Conservation (phyloP, 2,797 vertebrate genomes). For the Lacerta bilineata region DNA sequence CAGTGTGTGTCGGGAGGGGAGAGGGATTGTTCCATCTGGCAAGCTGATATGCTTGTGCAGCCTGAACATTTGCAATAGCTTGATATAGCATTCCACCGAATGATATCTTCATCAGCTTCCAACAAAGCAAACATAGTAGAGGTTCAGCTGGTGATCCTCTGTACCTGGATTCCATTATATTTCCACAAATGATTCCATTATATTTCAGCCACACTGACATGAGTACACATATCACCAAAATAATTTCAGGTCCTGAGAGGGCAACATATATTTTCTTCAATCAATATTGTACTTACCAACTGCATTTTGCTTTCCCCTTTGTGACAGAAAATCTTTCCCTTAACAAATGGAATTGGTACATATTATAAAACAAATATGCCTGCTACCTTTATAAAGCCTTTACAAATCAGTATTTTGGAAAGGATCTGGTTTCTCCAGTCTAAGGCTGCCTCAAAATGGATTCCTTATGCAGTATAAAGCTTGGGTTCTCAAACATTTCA, state of each 20-base stretch:
- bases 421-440: not conserved
- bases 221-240: not conserved
- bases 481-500: constrained; percentile 19
- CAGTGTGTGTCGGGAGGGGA: no score
- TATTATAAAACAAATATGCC: constrained; percentile 36
- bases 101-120: not conserved
- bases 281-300: constrained; percentile 84
- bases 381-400: constrained; percentile 25
- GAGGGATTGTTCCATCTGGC: no score
- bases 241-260: not conserved
- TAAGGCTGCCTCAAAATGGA: constrained; percentile 20
- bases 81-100: no score
- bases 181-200: not conserved
- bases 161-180: not conserved
- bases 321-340: constrained; percentile 89
- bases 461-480: constrained; percentile 41
- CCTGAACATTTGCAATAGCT: no score
- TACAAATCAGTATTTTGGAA: constrained; percentile 34
- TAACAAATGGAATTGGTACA: constrained; percentile 71
- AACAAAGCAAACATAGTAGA: not conserved
- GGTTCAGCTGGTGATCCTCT: not conserved
- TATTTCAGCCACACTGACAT: not conserved
- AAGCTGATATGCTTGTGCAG: no score
- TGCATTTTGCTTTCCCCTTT: constrained; percentile 82
- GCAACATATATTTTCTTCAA: constrained; percentile 3